Evolutionary conservation across 2,888 invertebrate species (phyloP).

Genomic region (Torymus auratus): DNA sequence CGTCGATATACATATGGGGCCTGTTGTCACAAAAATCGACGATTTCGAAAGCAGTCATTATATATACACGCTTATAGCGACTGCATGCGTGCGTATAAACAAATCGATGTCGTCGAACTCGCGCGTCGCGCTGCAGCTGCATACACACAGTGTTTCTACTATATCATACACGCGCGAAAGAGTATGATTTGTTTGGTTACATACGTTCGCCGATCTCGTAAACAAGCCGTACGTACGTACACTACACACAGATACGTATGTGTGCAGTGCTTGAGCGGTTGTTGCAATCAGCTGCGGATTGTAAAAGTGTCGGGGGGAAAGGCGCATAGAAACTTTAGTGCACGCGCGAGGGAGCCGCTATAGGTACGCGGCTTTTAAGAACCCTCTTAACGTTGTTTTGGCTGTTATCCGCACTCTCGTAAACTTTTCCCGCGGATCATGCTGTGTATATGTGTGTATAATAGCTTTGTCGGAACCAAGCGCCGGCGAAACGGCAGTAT

Average conservation of each 20-base stretch:
- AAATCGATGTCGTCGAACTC: slow-evolving; percentile 12
- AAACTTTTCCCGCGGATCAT: slow-evolving; percentile 1
- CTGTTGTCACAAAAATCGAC: not conserved
- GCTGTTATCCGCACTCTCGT: not conserved
- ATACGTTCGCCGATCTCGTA: no score
- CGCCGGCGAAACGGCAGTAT: not conserved
- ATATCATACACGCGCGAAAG: no score
- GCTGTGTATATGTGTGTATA: no score
- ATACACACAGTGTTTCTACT: no score
- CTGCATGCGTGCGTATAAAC: slow-evolving; percentile 8
- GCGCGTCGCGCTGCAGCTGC: not conserved
- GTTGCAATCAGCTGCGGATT: slow-evolving; percentile 20
- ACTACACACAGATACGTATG: no score
- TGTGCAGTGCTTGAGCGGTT: not conserved
- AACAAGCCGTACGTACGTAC: no score
- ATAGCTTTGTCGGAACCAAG: no score
- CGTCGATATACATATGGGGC: no score
- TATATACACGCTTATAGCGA: not conserved
- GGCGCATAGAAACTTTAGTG: slow-evolving; percentile 13
- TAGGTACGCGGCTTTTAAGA: no score
- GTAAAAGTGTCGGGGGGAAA: not conserved
- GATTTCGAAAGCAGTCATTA: slow-evolving; percentile 6
- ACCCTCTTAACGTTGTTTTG: not conserved
- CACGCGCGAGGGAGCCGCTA: not conserved
- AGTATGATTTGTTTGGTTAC: no score